Evolutionary conservation across 1,140 invertebrate species (phyloP).

Genomic region (Drosophila eugracilis): DNA sequence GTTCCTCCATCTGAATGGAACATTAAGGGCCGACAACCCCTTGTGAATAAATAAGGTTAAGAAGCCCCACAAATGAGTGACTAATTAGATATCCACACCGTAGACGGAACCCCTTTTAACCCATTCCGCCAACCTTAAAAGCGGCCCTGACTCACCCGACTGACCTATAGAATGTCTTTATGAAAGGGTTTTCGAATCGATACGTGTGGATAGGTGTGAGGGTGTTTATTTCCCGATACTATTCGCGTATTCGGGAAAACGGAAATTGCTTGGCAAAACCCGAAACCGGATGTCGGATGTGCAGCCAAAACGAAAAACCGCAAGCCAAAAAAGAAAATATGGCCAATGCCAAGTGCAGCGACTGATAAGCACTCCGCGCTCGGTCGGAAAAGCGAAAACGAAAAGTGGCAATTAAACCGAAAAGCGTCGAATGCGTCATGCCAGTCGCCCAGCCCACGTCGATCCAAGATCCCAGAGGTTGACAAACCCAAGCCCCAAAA

Average conservation of each 20-base stretch:
- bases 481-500: slow-evolving; percentile 48
- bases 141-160: slow-evolving; percentile 44
- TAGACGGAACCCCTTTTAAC: not conserved
- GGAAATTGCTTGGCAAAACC: slow-evolving; percentile 38
- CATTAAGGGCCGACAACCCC: not conserved
- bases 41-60: slow-evolving; percentile 11
- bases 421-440: slow-evolving; percentile 54
- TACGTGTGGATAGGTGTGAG: not conserved
- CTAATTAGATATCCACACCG: slow-evolving; percentile 57
- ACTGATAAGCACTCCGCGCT: slow-evolving; percentile 44
- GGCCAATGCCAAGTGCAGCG: slow-evolving; percentile 49
- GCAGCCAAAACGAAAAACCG: slow-evolving; percentile 17
- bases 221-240: slow-evolving; percentile 7
- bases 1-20: not conserved
- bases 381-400: slow-evolving; percentile 35
- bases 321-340: slow-evolving; percentile 42
- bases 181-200: slow-evolving; percentile 33
- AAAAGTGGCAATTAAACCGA: slow-evolving; percentile 39
- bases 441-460: slow-evolving; percentile 36
- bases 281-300: slow-evolving; percentile 56
- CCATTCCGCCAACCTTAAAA: slow-evolving; percentile 12
- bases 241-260: slow-evolving; percentile 25
- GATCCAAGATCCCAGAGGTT: slow-evolving; percentile 40
- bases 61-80: slow-evolving; percentile 33
- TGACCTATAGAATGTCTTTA: slow-evolving; percentile 44